Base-by-base conservation (phyloP, 2,113 vertebrate species). In the Bostrychus sinensis region DNA sequence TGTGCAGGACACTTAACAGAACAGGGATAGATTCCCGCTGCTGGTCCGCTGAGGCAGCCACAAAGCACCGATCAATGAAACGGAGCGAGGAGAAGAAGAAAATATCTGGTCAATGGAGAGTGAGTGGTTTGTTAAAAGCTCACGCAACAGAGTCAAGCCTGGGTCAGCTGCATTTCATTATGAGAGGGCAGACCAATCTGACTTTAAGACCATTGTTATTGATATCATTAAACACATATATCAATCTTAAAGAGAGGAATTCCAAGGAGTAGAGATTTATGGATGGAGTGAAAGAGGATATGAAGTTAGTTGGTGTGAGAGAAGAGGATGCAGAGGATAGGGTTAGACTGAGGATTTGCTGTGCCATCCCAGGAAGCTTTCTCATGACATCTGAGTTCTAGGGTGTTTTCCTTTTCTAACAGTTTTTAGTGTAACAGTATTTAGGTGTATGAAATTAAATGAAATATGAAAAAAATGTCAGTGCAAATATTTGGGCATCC, bases 1-100 rank as follows among this genome's bases (percentile, higher is more conserved):
- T 81, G 68, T 59, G 36, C 61, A 78, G 66, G 75, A 79, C 61
- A 62, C 70, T 81, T 70, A 79, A 63, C 57, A 30, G 65, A 76
- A 56, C 61, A 26, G 6, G 12, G 57, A 80, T 56, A 68, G 57
- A 80, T 83, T 76, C 66, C 68, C 59, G 25, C 67, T 58, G 61
- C 58, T 56, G 60, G 54, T 84, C 68, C 58, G 76, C 66, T 64
- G 78, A 69, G 57, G 68, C 80, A 65, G 78, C 58, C 66, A 67
- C 77, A 84, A 80, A 88, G 78, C 51, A 42, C 2, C 61, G 60
- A 88, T 89, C 86, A 83, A 89, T 89, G 80, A 42, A 17, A 68
- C 23, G 4, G 26, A 28, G 26, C 25, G 6, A 51, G 26, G 41
- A 17, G 51, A 53, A 39, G 19, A 14, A 60, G 43, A 51, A 54